A percentile compares a stretch with the other conserved stretches of the same genome.
Conservation (phyloP, 2,113 vertebrate species). For the Myotis davidii region DNA sequence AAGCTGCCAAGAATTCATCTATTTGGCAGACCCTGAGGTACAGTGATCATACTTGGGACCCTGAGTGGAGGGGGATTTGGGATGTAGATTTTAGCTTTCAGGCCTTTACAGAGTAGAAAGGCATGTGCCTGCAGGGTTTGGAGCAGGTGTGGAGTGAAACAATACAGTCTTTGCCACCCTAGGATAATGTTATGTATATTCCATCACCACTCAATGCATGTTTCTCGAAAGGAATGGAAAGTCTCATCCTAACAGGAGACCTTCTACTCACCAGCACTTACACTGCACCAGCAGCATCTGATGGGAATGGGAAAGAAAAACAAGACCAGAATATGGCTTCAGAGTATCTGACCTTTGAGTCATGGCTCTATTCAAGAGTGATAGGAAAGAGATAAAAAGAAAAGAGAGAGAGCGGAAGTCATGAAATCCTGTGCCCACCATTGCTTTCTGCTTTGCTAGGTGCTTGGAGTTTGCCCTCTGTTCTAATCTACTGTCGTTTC, state of each 20-base stretch:
- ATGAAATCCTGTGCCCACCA: background rate
- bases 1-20: background rate
- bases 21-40: background rate
- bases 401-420: background rate
- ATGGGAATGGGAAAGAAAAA: background rate
- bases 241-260: background rate
- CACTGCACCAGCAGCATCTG: background rate
- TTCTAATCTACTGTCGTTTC: background rate
- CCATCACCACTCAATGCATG: background rate
- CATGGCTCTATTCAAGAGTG: background rate
- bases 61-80: background rate
- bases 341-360: background rate
- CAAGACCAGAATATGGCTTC: background rate
- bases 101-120: background rate
- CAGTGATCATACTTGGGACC: background rate
- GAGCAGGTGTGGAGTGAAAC: background rate
- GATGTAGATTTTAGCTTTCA: background rate
- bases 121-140: fast-evolving
- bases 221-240: background rate
- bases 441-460: background rate
- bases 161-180: background rate
- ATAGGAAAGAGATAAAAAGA: background rate
- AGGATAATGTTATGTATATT: background rate
- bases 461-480: background rate
- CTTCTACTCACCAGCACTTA: background rate